Evolutionary conservation across 2,797 vertebrate species (phyloP).

Genomic region (Dipus sagitta): DNA sequence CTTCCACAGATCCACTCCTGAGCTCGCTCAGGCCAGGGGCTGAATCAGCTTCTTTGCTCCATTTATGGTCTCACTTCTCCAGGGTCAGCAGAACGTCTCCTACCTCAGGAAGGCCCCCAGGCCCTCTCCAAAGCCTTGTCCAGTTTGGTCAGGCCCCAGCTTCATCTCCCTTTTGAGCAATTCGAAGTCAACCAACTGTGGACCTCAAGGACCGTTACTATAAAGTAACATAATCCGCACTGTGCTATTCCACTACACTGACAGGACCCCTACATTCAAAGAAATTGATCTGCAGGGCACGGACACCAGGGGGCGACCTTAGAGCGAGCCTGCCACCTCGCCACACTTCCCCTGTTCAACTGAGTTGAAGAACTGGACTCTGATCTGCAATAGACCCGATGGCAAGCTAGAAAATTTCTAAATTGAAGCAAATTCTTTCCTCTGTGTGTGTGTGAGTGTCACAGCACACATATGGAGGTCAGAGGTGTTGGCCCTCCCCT

Average conservation of each 20-base stretch:
- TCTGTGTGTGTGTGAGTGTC: too few species aligned
- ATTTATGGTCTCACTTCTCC: neutral
- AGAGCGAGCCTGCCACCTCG: neutral
- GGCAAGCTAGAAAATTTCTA: neutral
- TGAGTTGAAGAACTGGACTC: neutral
- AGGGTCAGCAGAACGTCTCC: neutral
- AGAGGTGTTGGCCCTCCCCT: too few species aligned
- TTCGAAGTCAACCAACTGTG: neutral
- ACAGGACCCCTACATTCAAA: neutral
- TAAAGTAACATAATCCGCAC: neutral
- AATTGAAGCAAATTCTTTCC: constrained; percentile 3
- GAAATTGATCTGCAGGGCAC: neutral
- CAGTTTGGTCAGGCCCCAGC: neutral
- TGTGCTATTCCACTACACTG: too few species aligned
- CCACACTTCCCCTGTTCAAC: neutral
- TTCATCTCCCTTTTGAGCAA: neutral
- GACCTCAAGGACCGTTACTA: neutral
- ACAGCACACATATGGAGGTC: too few species aligned
- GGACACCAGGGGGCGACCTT: constrained; percentile 13
- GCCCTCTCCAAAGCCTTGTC: neutral
- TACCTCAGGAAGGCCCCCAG: neutral
- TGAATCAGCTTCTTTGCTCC: neutral
- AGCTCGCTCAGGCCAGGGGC: neutral
- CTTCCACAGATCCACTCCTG: neutral
- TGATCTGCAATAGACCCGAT: neutral